phyloP scores from a whole-genome alignment of 2,797 vertebrate species.

The Carcharodon carcharias region DNA sequence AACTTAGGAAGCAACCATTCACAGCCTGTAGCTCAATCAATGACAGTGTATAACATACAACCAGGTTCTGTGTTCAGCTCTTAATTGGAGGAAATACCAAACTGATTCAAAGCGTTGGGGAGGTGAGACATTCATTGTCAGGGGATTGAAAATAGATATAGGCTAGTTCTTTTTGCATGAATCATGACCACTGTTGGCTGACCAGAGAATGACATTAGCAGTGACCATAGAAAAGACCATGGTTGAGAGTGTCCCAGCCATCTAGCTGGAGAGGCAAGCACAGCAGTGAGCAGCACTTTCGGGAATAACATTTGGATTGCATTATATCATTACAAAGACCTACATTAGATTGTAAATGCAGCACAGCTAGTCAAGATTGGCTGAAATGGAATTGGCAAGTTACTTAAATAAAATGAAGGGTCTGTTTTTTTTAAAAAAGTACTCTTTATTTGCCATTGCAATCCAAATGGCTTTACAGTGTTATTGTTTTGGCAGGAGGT shows the following conservation, averaged over 20 bases:
- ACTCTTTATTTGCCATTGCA: background rate
- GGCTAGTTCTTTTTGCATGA: background rate
- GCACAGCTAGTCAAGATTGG: background rate
- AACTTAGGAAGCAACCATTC: background rate
- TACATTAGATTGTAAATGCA: background rate
- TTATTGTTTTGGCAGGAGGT: background rate
- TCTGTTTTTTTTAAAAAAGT: background rate
- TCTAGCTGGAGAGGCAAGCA: background rate
- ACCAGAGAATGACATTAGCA: background rate
- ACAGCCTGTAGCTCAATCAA: background rate
- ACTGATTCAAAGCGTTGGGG: background rate
- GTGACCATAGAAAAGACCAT: background rate
- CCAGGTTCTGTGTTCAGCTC: background rate
- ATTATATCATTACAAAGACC: background rate
- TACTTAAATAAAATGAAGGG: background rate
- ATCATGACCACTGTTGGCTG: conserved; percentile 15
- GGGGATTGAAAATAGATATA: background rate
- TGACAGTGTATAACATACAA: background rate
- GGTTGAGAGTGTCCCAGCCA: background rate
- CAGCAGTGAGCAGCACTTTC: background rate
- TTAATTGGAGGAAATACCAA: background rate
- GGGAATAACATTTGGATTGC: background rate
- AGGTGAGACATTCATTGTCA: background rate
- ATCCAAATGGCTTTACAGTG: background rate
- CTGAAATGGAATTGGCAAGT: background rate